These are phyloP conservation scores for Noctua janthina DNA, from an alignment of 2,888 invertebrate species.

Conservation along the genomic window DNA sequence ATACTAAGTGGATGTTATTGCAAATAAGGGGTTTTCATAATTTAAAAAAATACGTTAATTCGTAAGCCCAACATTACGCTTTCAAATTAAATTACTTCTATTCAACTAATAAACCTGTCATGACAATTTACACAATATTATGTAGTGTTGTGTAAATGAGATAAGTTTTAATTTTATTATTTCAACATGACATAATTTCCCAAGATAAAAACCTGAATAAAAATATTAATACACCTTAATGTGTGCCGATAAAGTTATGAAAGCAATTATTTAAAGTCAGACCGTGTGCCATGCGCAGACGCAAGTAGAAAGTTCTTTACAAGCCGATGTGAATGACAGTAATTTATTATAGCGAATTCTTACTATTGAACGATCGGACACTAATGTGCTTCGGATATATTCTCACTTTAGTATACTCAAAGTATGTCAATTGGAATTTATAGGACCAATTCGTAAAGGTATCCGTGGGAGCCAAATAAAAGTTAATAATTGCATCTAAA, in stretches of 20 bases:
- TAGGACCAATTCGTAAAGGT: conserved; percentile 10
- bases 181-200: neutral
- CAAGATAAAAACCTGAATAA: conserved; percentile 28
- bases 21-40: neutral
- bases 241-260: conserved; percentile 56
- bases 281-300: conserved; percentile 49
- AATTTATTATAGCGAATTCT: conserved; percentile 73
- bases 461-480: neutral
- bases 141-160: neutral
- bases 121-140: conserved; percentile 19
- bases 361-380: conserved; percentile 50
- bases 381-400: conserved; percentile 55
- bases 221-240: conserved; percentile 30
- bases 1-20: neutral
- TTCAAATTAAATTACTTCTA: neutral
- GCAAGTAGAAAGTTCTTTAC: conserved; percentile 82
- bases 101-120: neutral
- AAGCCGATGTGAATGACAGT: conserved; percentile 75
- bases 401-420: conserved; percentile 33
- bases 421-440: conserved; percentile 28
- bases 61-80: neutral
- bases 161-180: neutral
- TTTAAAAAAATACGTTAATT: neutral
- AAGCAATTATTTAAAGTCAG: conserved; percentile 59
- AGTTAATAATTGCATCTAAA: neutral